A percentile compares a stretch with the other conserved stretches of the same genome.
phyloP scores from a whole-genome alignment of 2,888 invertebrate genomes.

The Alloplasta piceator region DNA sequence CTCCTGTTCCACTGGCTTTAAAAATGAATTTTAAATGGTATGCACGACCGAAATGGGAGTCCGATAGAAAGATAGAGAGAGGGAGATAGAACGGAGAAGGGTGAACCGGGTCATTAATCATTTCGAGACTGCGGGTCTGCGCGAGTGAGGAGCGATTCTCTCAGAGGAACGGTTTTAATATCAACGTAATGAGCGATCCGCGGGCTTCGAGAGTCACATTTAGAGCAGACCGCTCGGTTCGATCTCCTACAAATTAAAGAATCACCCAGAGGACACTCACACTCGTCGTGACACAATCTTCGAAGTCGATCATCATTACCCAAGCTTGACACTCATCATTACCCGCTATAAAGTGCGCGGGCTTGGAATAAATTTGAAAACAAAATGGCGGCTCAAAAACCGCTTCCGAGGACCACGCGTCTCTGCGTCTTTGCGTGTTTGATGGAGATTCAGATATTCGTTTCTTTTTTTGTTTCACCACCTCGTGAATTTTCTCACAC shows the following conservation, averaged over 20 bases:
- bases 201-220: constrained; percentile 21
- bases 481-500: constrained; percentile 31
- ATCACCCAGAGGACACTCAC: constrained; percentile 13
- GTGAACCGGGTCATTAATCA: constrained; percentile 44
- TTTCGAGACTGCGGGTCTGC: constrained; percentile 19
- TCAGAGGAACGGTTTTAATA: constrained; percentile 22
- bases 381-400: background rate
- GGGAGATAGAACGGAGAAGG: background rate
- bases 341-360: background rate
- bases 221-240: constrained; percentile 25
- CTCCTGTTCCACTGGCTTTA: constrained; percentile 47
- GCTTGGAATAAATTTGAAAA: background rate
- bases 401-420: background rate
- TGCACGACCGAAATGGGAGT: constrained; percentile 16
- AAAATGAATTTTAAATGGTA: constrained; percentile 42
- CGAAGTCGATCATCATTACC: constrained; percentile 44
- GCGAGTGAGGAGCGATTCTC: constrained; percentile 1
- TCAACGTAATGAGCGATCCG: constrained; percentile 32
- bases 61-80: constrained; percentile 11
- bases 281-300: constrained; percentile 46
- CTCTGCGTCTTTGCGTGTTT: background rate
- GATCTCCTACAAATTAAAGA: constrained; percentile 28
- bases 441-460: background rate
- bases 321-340: constrained; percentile 3
- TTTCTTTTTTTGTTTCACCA: background rate